Percentiles rank a stretch among this genome's conserved stretches.
Conservation (phyloP, 2,888 invertebrate species). For the Hoplodrina ambigua region DNA sequence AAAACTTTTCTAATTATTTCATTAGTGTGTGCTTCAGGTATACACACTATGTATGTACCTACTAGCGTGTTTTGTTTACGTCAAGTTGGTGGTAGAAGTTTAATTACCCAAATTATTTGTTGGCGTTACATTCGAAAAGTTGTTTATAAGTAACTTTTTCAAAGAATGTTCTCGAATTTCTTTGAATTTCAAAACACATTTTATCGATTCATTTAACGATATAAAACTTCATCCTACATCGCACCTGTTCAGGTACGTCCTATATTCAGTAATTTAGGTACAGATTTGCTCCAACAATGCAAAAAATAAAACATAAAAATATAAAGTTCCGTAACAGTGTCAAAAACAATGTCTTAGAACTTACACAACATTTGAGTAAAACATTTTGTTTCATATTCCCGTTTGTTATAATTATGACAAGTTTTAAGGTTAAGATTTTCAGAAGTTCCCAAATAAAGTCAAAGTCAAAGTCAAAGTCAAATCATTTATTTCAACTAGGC, state of each 20-base stretch:
- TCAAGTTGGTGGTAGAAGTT: slow-evolving; percentile 20
- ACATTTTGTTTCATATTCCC: slow-evolving; percentile 5
- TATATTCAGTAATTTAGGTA: too few species aligned
- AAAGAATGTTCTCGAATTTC: not conserved
- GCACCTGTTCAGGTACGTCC: too few species aligned
- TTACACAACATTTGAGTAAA: not conserved
- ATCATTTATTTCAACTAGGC: too few species aligned
- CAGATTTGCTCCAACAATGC: not conserved
- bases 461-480: too few species aligned
- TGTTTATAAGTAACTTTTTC: not conserved
- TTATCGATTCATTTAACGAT: too few species aligned
- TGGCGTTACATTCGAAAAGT: not conserved
- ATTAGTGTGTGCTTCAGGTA: slow-evolving; percentile 44
- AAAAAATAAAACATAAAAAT: not conserved
- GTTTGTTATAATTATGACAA: slow-evolving; percentile 10
- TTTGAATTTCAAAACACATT: not conserved
- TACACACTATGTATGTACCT: slow-evolving; percentile 3
- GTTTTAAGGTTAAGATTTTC: slow-evolving; percentile 1
- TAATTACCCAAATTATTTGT: slow-evolving; percentile 28
- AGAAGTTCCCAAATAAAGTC: not conserved
- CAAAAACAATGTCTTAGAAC: slow-evolving; percentile 3
- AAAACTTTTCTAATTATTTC: slow-evolving; percentile 62
- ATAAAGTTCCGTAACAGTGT: not conserved
- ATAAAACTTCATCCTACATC: too few species aligned
- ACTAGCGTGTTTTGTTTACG: slow-evolving; percentile 17